phyloP scores from a whole-genome alignment of 1,140 invertebrate species.

The Metopolophium dirhodum region DNA sequence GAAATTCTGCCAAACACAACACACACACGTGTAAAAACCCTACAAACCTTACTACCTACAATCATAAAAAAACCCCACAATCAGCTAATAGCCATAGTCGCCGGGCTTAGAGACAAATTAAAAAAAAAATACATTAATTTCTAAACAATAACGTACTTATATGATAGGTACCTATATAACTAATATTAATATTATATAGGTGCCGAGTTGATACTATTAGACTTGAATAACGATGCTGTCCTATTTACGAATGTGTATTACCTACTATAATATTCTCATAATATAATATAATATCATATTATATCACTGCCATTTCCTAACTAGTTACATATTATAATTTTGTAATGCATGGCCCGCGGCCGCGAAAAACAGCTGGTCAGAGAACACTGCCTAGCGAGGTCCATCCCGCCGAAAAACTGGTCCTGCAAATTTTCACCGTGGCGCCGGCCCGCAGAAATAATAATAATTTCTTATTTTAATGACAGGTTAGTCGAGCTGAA shows the following conservation, averaged over 20 bases:
- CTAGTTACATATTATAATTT: conserved; percentile 2
- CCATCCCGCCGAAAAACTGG: neutral
- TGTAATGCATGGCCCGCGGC: neutral
- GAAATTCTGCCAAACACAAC: no score
- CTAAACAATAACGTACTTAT: neutral
- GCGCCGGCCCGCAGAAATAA: neutral
- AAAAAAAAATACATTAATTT: no score
- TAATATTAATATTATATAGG: neutral
- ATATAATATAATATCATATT: neutral
- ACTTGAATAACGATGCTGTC: neutral
- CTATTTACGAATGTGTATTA: neutral
- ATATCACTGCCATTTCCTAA: neutral
- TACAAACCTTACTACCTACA: no score
- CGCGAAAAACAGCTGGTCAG: neutral
- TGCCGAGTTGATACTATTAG: neutral
- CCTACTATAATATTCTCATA: no score
- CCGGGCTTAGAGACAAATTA: no score
- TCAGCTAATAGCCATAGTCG: no score
- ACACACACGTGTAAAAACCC: no score
- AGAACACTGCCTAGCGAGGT: neutral
- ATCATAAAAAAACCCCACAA: no score
- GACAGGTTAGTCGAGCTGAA: neutral
- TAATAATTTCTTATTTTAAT: neutral
- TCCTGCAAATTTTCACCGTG: neutral
- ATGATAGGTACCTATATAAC: no score